Base-by-base conservation (phyloP, 1,140 invertebrate genomes). In the Rhynchophorus ferrugineus region DNA sequence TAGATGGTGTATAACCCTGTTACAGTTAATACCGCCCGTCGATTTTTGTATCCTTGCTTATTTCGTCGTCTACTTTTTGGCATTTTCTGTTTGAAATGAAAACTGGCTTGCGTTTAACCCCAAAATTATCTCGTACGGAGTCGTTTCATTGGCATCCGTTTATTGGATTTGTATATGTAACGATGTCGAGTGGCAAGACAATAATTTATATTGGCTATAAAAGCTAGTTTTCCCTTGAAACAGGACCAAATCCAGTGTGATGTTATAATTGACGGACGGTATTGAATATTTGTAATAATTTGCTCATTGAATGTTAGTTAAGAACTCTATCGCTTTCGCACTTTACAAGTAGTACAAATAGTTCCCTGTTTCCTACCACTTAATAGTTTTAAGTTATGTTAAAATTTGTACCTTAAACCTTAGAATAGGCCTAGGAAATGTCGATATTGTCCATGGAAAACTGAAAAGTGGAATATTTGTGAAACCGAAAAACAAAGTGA, bases 351-450 rank as follows among this genome's bases (percentile, higher is more conserved):
- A 45, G 29, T 13, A 43, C 19, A n/a, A 43, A 19, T 17, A 18
- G 20, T 43, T 21, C 20, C 20, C 11, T 43, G 20, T 3, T 19
- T 38, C 36, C 11, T 22, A 36, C 36, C 36, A 11, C 14, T 29
- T n/a, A 22, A n/a, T 42, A 19, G 36, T 34, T 19, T 42, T 36
- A 44, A 20, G 8, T 34, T 44, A 50, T 34, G 29, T 44, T 43
- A 50, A 43, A 50, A 29, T 50, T 43, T 50, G 48, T 50, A 50
- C 41, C 39, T 50, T 50, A 43, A 41, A 44, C 18, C 13, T 21
- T 50, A 43, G 29, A 8, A 29, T 18, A 42, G 19, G 29, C 29
- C 42, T 41, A 36, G 39, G 24, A 21, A 20, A 21, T 42, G 29
- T 19, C 41, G 21, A 17, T 44, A 34, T 16, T n/a, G 29, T 14